Percentiles rank a stretch among this genome's conserved stretches.
These are phyloP conservation scores for Watsonalla binaria DNA, from an alignment of 2,888 invertebrate genomes.

Conservation along the genomic window DNA sequence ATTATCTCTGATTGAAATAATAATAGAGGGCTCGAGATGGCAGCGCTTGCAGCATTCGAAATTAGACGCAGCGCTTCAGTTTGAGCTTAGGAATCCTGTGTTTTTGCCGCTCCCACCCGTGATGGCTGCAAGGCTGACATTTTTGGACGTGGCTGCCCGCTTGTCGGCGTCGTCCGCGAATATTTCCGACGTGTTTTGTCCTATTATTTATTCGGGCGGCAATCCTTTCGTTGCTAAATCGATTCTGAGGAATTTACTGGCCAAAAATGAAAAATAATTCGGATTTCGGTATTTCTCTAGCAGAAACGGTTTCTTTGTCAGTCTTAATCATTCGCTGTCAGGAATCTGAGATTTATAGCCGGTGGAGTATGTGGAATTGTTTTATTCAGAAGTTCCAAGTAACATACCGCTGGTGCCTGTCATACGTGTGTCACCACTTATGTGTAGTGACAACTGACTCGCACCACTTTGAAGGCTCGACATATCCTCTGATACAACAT, in stretches of 20 bases:
- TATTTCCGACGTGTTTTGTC: constrained; percentile 60
- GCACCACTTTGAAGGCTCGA: no score
- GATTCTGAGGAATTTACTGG: constrained; percentile 49
- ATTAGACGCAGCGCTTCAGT: constrained; percentile 37
- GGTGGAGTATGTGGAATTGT: constrained; percentile 22
- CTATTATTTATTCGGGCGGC: constrained; percentile 59
- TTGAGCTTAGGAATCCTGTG: constrained; percentile 18
- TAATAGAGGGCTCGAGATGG: constrained; percentile 50
- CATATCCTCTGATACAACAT: no score
- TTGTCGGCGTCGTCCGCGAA: constrained; percentile 45
- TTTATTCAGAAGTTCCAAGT: constrained; percentile 9
- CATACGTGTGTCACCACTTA: no score
- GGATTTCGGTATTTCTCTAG: constrained; percentile 36
- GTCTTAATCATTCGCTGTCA: constrained; percentile 54
- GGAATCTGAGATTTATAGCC: constrained; percentile 47
- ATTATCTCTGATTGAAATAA: constrained; percentile 72
- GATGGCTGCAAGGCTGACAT: constrained; percentile 52
- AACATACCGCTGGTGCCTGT: not conserved
- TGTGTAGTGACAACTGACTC: no score
- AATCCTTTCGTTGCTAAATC: constrained; percentile 44
- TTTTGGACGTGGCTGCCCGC: constrained; percentile 48
- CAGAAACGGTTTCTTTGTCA: constrained; percentile 47
- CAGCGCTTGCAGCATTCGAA: constrained; percentile 54
- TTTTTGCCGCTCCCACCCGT: constrained; percentile 66
- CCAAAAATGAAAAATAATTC: constrained; percentile 31